Conservation (phyloP, 2,888 invertebrate genomes). For the Meteorus colon region DNA sequence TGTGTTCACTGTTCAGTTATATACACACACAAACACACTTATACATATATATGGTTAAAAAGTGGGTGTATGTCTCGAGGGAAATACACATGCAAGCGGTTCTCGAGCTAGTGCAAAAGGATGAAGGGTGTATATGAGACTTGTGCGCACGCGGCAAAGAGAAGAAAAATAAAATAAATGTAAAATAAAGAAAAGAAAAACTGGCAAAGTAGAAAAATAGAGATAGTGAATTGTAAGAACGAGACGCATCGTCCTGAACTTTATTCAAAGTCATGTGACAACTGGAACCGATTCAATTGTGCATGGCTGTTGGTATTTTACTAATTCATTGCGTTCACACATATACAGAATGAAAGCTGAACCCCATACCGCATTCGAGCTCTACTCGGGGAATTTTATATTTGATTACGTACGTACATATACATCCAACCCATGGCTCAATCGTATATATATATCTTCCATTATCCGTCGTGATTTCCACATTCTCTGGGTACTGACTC, state of each 20-base stretch:
- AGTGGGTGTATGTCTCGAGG: neutral
- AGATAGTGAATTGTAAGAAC: neutral
- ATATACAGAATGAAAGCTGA: neutral
- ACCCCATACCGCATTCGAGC: neutral
- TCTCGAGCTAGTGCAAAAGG: neutral
- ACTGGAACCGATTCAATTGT: slow-evolving; percentile 7
- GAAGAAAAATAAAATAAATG: neutral
- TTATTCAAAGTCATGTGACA: slow-evolving; percentile 15
- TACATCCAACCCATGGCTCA: neutral
- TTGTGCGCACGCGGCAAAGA: neutral
- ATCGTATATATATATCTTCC: neutral
- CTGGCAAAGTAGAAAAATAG: neutral
- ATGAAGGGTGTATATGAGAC: neutral
- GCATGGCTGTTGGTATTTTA: slow-evolving; percentile 7
- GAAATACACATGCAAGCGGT: neutral
- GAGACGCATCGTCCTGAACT: slow-evolving; percentile 2
- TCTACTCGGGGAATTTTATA: slow-evolving; percentile 12
- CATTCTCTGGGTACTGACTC: neutral
- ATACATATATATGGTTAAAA: neutral
- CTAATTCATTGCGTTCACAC: neutral
- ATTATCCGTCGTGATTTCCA: slow-evolving; percentile 6
- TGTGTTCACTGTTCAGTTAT: neutral
- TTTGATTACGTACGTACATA: slow-evolving; percentile 8
- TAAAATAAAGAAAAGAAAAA: neutral
- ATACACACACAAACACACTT: too few relatives aligned